These are phyloP conservation scores for Bos javanicus DNA, from an alignment of 2,113 vertebrate species.

Conservation along the genomic window DNA sequence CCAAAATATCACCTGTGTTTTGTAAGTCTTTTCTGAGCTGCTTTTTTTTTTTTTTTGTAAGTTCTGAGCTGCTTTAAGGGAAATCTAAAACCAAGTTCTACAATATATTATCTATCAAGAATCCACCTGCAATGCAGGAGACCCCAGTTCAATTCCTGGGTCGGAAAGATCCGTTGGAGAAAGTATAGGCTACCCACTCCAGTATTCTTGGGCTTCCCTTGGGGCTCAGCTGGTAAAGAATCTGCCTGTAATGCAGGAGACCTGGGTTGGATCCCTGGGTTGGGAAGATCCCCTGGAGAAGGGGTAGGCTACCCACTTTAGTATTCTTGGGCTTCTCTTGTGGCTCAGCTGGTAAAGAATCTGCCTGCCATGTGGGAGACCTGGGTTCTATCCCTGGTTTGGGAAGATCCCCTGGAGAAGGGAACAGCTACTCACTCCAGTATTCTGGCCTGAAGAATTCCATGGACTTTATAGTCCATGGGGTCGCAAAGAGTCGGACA, in stretches of 20 bases:
- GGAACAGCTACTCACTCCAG: not conserved
- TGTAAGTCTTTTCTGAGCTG: not conserved
- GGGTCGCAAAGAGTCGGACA: not conserved
- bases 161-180: not conserved
- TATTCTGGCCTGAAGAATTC: not conserved
- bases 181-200: not conserved
- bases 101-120: not conserved
- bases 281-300: not conserved
- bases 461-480: not conserved
- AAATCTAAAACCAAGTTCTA: not conserved
- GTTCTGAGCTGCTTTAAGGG: not conserved
- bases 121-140: not conserved
- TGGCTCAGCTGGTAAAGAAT: not conserved
- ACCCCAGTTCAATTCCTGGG: not conserved
- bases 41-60: too few relatives aligned
- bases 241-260: not conserved
- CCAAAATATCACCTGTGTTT: not conserved
- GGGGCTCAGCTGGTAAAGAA: not conserved
- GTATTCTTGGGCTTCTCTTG: not conserved
- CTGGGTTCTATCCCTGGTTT: not conserved
- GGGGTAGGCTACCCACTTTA: not conserved
- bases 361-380: not conserved
- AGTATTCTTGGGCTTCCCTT: not conserved
- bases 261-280: not conserved
- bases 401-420: not conserved